phyloP scores from a whole-genome alignment of 2,113 vertebrate species.

The Lagopus muta region DNA sequence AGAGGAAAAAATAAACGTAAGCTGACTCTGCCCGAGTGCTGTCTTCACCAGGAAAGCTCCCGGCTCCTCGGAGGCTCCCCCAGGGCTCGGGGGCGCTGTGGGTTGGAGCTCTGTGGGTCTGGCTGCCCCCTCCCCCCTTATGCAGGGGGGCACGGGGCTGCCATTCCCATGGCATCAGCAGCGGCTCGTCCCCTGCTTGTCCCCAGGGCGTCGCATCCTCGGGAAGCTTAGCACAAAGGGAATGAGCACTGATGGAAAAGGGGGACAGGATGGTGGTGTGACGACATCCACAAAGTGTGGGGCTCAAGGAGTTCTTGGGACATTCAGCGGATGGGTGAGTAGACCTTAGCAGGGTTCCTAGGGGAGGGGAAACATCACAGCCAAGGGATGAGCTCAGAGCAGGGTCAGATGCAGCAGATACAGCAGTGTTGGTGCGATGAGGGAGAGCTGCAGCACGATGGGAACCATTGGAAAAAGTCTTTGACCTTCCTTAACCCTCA shows the following conservation, averaged over 20 bases:
- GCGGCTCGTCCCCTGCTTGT: rapidly evolving
- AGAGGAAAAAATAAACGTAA: slow-evolving; percentile 38
- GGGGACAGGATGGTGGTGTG: rapidly evolving
- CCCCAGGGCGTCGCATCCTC: background rate
- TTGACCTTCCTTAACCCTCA: background rate
- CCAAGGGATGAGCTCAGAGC: background rate
- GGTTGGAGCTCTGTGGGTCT: rapidly evolving
- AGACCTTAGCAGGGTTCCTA: background rate
- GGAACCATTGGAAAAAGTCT: background rate
- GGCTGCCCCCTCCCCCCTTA: background rate
- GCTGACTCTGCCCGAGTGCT: background rate
- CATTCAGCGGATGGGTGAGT: background rate
- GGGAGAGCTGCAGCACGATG: background rate
- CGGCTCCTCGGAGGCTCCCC: background rate
- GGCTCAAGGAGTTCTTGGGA: background rate
- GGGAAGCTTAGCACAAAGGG: background rate
- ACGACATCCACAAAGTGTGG: background rate
- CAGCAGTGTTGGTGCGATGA: background rate
- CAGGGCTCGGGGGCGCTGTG: rapidly evolving
- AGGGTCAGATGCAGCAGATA: background rate
- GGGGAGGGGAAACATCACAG: background rate
- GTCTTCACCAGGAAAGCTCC: background rate
- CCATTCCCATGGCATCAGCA: rapidly evolving
- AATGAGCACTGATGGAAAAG: background rate
- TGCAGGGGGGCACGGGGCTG: background rate